These are phyloP conservation scores for Acanthacorydalis orientalis DNA, from an alignment of 2,888 invertebrate species.

Conservation along the genomic window DNA sequence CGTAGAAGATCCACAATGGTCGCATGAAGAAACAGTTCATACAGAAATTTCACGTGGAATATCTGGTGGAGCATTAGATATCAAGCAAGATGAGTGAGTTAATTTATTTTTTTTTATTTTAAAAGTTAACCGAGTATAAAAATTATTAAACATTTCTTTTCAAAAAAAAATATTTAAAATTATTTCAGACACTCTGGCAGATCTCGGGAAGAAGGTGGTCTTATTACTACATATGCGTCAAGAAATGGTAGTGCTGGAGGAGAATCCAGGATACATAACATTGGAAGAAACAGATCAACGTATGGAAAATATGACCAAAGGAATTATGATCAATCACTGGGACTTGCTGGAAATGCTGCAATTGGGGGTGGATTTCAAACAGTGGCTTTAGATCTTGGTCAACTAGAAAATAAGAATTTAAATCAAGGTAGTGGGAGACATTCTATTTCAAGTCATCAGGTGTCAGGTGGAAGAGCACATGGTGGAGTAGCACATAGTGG, in stretches of 20 bases:
- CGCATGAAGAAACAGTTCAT: neutral
- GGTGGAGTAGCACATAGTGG: slow-evolving; percentile 1
- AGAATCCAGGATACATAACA: neutral
- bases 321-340: slow-evolving; percentile 2
- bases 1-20: neutral
- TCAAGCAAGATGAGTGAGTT: too few species aligned
- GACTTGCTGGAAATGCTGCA: slow-evolving; percentile 11
- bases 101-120: too few species aligned
- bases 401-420: neutral
- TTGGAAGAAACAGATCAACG: slow-evolving; percentile 10
- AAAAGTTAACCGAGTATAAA: too few species aligned
- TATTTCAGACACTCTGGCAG: slow-evolving; percentile 8
- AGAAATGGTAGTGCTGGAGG: neutral
- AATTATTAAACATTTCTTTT: too few species aligned
- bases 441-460: too few species aligned
- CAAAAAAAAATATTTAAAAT: too few species aligned
- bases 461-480: neutral
- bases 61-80: too few species aligned
- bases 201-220: slow-evolving; percentile 14
- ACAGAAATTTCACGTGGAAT: neutral
- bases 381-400: slow-evolving; percentile 16
- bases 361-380: slow-evolving; percentile 17
- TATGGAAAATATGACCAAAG: slow-evolving; percentile 9
- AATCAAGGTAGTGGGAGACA: neutral
- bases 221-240: neutral